Conservation (phyloP, 2,113 vertebrate species). For the Planiliza haematocheilus region DNA sequence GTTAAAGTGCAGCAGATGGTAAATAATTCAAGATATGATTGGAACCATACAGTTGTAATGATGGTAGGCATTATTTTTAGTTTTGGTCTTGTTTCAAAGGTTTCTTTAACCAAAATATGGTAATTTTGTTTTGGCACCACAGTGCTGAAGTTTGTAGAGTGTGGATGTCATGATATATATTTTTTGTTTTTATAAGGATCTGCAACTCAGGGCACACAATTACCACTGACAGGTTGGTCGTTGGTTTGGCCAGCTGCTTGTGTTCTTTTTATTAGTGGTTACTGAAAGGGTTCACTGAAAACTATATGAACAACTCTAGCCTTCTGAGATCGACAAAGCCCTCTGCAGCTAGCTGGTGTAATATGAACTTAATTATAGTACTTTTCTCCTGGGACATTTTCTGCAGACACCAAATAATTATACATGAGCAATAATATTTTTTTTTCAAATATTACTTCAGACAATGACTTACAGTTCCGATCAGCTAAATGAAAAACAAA, state of each 20-base stretch:
- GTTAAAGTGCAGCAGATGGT: constrained; percentile 33
- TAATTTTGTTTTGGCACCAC: not conserved
- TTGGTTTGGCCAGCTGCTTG: constrained; percentile 37
- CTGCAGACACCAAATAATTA: constrained; percentile 4
- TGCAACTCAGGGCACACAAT: constrained; percentile 25
- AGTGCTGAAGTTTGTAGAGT: constrained; percentile 21
- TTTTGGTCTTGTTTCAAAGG: constrained; percentile 51
- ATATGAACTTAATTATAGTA: constrained; percentile 24
- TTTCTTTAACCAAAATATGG: constrained; percentile 34
- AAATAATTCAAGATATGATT: constrained; percentile 39
- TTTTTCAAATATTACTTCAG: no score
- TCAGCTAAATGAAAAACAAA: not conserved
- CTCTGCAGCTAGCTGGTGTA: constrained; percentile 2
- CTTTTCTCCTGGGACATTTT: constrained; percentile 12
- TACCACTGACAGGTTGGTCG: constrained; percentile 33
- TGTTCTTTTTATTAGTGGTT: constrained; percentile 29
- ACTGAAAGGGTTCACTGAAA: constrained; percentile 33
- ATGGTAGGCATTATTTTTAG: constrained; percentile 23
- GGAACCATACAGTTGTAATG: constrained; percentile 43
- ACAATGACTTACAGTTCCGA: not conserved
- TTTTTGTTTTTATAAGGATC: constrained; percentile 32
- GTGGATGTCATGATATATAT: constrained; percentile 21
- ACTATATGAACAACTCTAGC: constrained; percentile 5
- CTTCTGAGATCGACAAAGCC: constrained; percentile 14
- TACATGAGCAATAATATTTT: not conserved